Base-by-base conservation (phyloP, 2,888 invertebrate genomes). In the Baronia brevicornis region DNA sequence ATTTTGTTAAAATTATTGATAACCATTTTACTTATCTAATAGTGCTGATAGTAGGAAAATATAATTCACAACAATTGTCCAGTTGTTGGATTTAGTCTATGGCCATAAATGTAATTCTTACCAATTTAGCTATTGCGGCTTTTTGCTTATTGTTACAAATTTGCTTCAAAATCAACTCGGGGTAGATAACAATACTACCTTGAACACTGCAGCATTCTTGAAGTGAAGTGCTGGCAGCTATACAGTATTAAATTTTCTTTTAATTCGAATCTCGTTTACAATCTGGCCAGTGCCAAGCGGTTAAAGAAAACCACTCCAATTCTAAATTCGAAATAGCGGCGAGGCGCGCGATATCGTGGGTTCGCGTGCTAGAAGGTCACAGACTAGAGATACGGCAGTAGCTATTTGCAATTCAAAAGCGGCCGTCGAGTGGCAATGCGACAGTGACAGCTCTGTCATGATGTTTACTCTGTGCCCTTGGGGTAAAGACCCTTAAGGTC, bases 361-460 rank as follows among this genome's bases (percentile, higher is more conserved):
- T 42, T 63, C 51, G 63, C 64, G 63, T 63, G 68, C 43, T 27
- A 43, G 48, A 60, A 60, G 62, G 60, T 54, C 54, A 54, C 30
- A 51, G 56, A 49, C 55, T 54, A 56, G 30, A 43, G 39, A 42
- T 43, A 41, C 32, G 35, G 32, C 24, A 32, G 39, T 42, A 40
- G 43, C 45, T 48, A 61, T 65, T 64, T 61, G 57, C 58, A 64
- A 60, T 60, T 61, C 57, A 57, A 36, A 36, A 61, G 47, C 45
- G 44, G 41, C 46, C 44, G 36, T 39, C 37, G 48, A 49, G 51
- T 51, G 50, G 52, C 60, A 52, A 49, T 55, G 60, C 56, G 58
- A 59, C 60, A 53, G 54, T 36, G 43, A 41, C 42, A 45, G 47
- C 52, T 44, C 39, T 43, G 38, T 39, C 35, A 33, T 29, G 26